phyloP scores from a whole-genome alignment of 1,140 invertebrate species.

The Galendromus occidentalis region DNA sequence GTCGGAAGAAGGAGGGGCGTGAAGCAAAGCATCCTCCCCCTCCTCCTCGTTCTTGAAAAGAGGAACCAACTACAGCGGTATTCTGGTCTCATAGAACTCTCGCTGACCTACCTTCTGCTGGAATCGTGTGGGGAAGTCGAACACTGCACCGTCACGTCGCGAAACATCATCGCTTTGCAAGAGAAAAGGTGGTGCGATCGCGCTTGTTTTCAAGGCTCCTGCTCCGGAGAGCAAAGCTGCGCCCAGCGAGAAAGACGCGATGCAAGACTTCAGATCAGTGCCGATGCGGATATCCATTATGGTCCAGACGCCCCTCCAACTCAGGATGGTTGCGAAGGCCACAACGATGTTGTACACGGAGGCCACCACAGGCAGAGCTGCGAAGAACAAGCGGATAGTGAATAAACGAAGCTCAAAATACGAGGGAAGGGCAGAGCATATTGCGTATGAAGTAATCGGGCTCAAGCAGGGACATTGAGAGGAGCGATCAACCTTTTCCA shows the following conservation, averaged over 20 bases:
- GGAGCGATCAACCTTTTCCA: background rate
- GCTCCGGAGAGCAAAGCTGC: background rate
- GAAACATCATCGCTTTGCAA: background rate
- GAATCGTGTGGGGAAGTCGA: conserved; percentile 2
- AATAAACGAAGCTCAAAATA: no score
- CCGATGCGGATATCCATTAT: background rate
- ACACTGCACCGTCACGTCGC: background rate
- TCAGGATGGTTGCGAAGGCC: background rate
- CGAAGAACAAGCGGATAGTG: no score
- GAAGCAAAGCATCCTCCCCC: no score
- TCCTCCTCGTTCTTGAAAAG: no score
- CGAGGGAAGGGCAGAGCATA: no score
- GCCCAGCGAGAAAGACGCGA: background rate
- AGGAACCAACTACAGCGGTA: no score
- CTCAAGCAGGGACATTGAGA: no score
- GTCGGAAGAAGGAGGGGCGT: no score
- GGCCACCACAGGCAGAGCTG: no score
- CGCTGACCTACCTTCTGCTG: background rate
- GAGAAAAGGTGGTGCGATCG: background rate
- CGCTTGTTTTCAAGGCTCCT: background rate
- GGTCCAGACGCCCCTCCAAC: background rate
- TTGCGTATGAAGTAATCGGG: no score
- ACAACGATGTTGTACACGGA: no score
- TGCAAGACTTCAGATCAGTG: background rate
- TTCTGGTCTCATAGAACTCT: no score